Base-by-base conservation (phyloP, 2,888 invertebrate genomes). In the Tenodera sinensis region DNA sequence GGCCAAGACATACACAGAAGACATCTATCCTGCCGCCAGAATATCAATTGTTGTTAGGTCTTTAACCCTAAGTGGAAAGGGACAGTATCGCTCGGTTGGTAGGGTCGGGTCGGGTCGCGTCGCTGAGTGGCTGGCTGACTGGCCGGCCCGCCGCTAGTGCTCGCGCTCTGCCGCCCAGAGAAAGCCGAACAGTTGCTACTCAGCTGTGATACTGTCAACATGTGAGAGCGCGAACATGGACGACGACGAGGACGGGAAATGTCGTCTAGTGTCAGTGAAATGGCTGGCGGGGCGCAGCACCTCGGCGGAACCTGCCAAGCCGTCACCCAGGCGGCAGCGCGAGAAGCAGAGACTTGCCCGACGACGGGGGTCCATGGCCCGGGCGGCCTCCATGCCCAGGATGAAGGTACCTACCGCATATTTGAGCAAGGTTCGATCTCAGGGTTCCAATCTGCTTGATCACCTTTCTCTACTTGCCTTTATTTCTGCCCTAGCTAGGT, bases 381-480 rank as follows among this genome's bases (percentile, higher is more conserved):
- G 93, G 91, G 93, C 93, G 27, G 92, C 93, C 4, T 94, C 93
- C 88, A 93, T 93, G 89, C 93, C 94, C 15, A 92, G 93, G 90
- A 91, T 92, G 87, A 91, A 92, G 87, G 90, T 90, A 83, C 7
- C 4, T 34, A 0, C 0, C 7, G 34, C 34, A 6, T 34, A 7
- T 34, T 7, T 34, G 7, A 34, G 34, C n/a, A n/a, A n/a, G n/a
- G n/a, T n/a, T n/a, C n/a, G n/a, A n/a, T n/a, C n/a, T n/a, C n/a
- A n/a, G n/a, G n/a, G n/a, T n/a, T n/a, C n/a, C n/a, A n/a, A n/a
- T n/a, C n/a, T n/a, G n/a, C n/a, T n/a, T n/a, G n/a, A n/a, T n/a
- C n/a, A n/a, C n/a, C n/a, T n/a, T n/a, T n/a, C n/a, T n/a, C n/a
- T n/a, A n/a, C n/a, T n/a, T n/a, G n/a, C n/a, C n/a, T n/a, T n/a